These are phyloP conservation scores for Melipona beecheii DNA, from an alignment of 2,888 invertebrate species.

Conservation along the genomic window DNA sequence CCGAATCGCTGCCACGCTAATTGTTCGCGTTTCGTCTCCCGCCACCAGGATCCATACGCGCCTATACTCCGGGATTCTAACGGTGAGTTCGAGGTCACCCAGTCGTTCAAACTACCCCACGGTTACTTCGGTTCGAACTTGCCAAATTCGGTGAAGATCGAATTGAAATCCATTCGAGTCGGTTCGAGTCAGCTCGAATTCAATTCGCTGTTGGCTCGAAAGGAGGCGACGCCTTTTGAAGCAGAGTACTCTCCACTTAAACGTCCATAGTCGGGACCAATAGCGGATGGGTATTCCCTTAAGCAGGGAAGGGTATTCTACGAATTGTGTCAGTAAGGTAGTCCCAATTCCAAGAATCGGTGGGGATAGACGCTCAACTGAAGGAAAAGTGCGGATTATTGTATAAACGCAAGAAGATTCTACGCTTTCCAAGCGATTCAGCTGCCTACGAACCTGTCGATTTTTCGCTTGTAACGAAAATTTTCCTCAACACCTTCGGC, in stretches of 20 bases:
- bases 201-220: too few species aligned
- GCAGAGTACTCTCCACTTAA: too few species aligned
- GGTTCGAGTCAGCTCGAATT: too few species aligned
- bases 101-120: too few species aligned
- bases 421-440: not conserved
- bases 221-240: too few species aligned
- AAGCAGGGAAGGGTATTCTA: too few species aligned
- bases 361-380: not conserved
- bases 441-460: not conserved
- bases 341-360: not conserved
- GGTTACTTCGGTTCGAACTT: too few species aligned
- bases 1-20: constrained; percentile 63
- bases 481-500: constrained; percentile 3
- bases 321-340: too few species aligned
- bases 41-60: constrained; percentile 43
- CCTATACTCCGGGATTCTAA: constrained; percentile 34
- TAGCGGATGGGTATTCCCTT: too few species aligned
- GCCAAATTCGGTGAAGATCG: not conserved
- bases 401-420: not conserved
- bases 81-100: not conserved
- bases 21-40: constrained; percentile 46
- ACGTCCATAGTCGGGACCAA: too few species aligned
- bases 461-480: constrained; percentile 17
- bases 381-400: not conserved
- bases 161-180: not conserved